Conservation (phyloP, 2,113 vertebrate species). For the Elephas maximus region DNA sequence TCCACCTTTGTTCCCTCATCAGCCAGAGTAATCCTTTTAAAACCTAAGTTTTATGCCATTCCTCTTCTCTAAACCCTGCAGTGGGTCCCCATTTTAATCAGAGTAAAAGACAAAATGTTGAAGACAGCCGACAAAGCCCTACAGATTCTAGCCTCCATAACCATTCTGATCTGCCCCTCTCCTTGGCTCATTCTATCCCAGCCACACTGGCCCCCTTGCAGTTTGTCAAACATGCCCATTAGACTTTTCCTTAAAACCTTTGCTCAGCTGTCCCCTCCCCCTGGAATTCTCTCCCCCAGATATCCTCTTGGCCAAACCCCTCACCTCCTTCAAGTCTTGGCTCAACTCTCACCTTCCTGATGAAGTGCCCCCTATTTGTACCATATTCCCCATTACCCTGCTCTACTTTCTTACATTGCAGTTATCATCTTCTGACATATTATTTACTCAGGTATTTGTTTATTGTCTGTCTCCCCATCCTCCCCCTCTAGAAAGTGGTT, state of each 20-base stretch:
- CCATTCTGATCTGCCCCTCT: neutral
- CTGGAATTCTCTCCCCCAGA: neutral
- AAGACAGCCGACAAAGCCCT: neutral
- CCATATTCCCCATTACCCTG: neutral
- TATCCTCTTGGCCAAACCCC: neutral
- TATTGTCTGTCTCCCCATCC: neutral
- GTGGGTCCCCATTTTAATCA: neutral
- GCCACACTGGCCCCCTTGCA: neutral
- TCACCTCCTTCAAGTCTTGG: neutral
- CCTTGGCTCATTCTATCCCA: neutral
- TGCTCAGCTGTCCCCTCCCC: neutral
- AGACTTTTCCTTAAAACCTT: neutral
- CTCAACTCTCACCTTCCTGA: neutral
- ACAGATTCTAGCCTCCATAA: too few relatives aligned
- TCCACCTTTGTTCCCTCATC: neutral
- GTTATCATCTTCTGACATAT: too few relatives aligned
- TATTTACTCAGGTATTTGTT: too few relatives aligned
- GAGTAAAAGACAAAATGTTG: neutral
- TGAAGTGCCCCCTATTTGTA: neutral
- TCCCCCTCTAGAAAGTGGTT: neutral
- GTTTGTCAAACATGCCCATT: neutral
- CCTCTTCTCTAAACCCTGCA: neutral
- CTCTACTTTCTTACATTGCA: too few relatives aligned
- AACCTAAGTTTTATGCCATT: neutral
- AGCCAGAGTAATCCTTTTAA: too few relatives aligned